Percentiles rank a stretch among this genome's conserved stretches.
Evolutionary conservation across 2,888 invertebrate species (phyloP).

Genomic region (Oligia strigilis): DNA sequence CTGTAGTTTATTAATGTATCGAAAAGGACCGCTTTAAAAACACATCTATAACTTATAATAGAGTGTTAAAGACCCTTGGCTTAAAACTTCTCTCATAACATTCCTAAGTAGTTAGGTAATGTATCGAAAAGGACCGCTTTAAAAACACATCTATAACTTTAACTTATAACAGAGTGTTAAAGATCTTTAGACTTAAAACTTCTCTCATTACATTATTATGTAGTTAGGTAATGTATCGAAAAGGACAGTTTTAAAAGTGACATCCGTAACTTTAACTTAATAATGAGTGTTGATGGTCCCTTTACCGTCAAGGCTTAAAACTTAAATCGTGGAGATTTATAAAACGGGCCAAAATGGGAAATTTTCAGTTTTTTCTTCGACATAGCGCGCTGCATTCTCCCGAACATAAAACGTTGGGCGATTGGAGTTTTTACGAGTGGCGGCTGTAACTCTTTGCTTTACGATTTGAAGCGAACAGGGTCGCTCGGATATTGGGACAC

Average conservation of each 20-base stretch:
- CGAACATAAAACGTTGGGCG: constrained; percentile 65
- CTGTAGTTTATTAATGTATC: background rate
- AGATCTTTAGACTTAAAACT: too few relatives aligned
- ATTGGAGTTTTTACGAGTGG: constrained; percentile 75
- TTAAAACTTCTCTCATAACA: background rate
- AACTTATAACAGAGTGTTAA: too few relatives aligned
- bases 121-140: background rate
- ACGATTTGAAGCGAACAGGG: constrained; percentile 56
- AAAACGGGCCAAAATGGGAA: constrained; percentile 51
- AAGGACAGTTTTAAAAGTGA: constrained; percentile 1
- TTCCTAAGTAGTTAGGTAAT: background rate
- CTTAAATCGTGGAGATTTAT: constrained; percentile 49
- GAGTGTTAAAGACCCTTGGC: too few relatives aligned
- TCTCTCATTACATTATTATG: too few relatives aligned
- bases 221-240: background rate
- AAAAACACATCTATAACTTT: background rate
- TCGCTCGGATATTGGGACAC: constrained; percentile 31
- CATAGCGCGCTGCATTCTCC: constrained; percentile 53
- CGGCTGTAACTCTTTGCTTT: constrained; percentile 63
- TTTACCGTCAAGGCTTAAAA: constrained; percentile 24
- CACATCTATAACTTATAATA: too few relatives aligned
- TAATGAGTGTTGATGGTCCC: constrained; percentile 11
- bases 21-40: constrained; percentile 1
- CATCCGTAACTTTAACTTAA: constrained; percentile 7
- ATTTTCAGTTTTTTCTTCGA: constrained; percentile 58